Evolutionary conservation across 2,113 vertebrate species (phyloP).

Genomic region (Leucosticte australis): DNA sequence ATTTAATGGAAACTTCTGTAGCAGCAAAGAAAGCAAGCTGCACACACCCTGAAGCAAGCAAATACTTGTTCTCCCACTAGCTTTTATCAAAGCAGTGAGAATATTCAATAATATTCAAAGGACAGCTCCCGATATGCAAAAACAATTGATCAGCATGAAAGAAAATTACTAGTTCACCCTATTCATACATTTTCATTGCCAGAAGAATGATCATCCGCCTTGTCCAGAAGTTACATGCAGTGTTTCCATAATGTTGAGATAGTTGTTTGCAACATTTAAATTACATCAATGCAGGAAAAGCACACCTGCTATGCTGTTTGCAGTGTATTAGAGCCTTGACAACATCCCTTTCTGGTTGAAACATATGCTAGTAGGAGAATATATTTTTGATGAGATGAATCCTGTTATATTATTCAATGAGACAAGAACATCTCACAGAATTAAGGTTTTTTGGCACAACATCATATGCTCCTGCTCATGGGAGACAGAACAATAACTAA

Average conservation of each 20-base stretch:
- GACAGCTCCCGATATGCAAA: background rate
- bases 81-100: background rate
- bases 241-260: background rate
- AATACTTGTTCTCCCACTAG: background rate
- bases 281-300: background rate
- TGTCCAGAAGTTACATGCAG: background rate
- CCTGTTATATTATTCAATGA: background rate
- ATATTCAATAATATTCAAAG: slow-evolving; percentile 9
- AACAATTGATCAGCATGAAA: background rate
- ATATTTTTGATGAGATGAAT: background rate
- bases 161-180: background rate
- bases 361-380: background rate
- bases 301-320: background rate
- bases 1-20: background rate
- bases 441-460: background rate
- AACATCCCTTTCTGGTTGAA: background rate
- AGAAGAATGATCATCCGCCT: background rate
- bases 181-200: background rate
- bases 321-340: background rate
- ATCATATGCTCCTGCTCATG: background rate
- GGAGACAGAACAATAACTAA: background rate
- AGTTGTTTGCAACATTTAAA: background rate
- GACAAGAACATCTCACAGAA: background rate
- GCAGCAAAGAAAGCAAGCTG: background rate
- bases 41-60: background rate